Conservation (phyloP, 2,888 invertebrate genomes). For the Eupeodes latifasciatus region DNA sequence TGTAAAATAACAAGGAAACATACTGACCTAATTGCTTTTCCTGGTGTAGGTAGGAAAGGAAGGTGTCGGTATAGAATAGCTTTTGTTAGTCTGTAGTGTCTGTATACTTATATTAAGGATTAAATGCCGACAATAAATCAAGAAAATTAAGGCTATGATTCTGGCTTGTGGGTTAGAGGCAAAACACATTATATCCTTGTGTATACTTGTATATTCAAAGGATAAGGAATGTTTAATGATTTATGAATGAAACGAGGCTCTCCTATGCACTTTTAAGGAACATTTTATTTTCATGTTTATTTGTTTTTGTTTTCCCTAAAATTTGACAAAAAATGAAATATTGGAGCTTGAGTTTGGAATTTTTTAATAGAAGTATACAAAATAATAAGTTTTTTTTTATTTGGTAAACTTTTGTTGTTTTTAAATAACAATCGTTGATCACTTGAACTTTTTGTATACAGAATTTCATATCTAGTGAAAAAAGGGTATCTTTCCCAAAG, state of each 20-base stretch:
- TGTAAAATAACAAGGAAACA: slow-evolving; percentile 23
- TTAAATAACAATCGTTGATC: no score
- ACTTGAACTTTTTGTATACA: no score
- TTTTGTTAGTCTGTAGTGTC: neutral
- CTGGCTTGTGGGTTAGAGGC: slow-evolving; percentile 3
- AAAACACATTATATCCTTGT: neutral
- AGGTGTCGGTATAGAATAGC: neutral
- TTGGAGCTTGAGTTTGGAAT: no score
- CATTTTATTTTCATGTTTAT: neutral
- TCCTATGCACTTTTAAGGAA: neutral
- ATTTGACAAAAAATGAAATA: no score
- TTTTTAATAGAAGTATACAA: no score
- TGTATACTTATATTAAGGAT: neutral
- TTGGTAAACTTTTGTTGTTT: no score
- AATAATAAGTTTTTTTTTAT: no score
- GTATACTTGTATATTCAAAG: neutral
- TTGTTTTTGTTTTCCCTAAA: no score
- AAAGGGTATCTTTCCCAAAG: no score
- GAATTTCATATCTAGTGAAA: no score
- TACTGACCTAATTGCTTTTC: slow-evolving; percentile 25
- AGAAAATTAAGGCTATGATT: slow-evolving; percentile 18
- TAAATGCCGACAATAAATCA: slow-evolving; percentile 33
- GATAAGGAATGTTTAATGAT: slow-evolving; percentile 12
- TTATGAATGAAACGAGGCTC: neutral
- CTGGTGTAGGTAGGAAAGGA: neutral